Evolutionary conservation across 2,113 vertebrate genomes (phyloP).

Genomic region (Micronisus gabar): DNA sequence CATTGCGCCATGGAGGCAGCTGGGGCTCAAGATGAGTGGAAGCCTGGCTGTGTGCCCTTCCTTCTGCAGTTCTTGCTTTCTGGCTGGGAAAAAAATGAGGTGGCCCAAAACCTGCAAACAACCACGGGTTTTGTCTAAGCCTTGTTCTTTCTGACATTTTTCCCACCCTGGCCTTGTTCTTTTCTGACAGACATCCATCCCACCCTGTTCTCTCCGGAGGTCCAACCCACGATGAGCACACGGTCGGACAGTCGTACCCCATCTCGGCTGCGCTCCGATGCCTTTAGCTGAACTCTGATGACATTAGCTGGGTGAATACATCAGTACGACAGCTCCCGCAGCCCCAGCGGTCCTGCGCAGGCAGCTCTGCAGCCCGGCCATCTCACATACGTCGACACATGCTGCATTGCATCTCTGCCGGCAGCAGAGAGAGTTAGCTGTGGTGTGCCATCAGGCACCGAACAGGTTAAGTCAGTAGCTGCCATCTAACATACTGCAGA

Average conservation of each 20-base stretch:
- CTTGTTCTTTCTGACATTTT: background rate
- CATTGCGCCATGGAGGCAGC: accelerated
- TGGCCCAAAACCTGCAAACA: background rate
- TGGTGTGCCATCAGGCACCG: accelerated
- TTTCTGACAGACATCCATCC: background rate
- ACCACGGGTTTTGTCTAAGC: background rate
- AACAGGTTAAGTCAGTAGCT: background rate
- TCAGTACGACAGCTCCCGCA: background rate
- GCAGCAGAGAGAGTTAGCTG: accelerated
- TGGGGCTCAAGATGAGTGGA: accelerated
- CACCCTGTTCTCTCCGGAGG: background rate
- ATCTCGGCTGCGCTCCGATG: accelerated
- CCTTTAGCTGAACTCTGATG: accelerated
- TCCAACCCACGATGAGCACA: background rate
- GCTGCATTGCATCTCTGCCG: background rate
- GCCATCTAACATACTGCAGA: background rate
- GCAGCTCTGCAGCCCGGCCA: background rate
- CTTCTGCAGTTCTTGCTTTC: background rate
- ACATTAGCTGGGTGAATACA: accelerated
- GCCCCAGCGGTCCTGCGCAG: background rate
- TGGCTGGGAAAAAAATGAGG: background rate
- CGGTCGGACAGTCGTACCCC: accelerated
- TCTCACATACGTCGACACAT: accelerated
- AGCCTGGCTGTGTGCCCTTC: background rate
- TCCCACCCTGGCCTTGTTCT: background rate